Evolutionary conservation across 2,113 vertebrate genomes (phyloP), one percentile per base, ranked within the genome.

Genomic region (Loxodonta africana): DNA sequence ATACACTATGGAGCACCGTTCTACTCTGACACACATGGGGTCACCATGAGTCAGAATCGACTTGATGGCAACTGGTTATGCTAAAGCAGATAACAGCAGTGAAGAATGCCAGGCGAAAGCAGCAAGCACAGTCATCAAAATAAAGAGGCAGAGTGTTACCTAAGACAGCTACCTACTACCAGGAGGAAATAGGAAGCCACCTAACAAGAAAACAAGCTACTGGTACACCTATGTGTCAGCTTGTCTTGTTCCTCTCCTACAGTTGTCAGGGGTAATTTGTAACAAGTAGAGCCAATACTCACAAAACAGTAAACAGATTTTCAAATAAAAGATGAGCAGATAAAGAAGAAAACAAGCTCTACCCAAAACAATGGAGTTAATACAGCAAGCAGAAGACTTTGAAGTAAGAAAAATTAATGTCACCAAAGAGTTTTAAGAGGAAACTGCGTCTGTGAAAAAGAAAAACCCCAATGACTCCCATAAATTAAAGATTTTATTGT

Each of bases 331-430:
- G 67, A 90, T 18, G 30, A 91, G 8, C 80, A 89, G 62, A 73
- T 11, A 96, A 86, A 6, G 5, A 83, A 93, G 44, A 86, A 65
- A 83, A 93, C n/a, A 86, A 65, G 4, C 71, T 86, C 77, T 57
- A 20, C 17, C 63, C 30, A 25, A 53, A 11, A 44, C 85, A 90
- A 90, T 8, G 7, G 30, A 80, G 23, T 76, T 53, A 63, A 28
- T 63, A 88, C 5, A 44, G 30, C 65, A 91, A 86, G 67, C 7
- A 85, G 44, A 51, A n/a, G 28, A 76, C 30, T 46, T 60, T 80
- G 30, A 94, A 82, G 60, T 82, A 71, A 93, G 25, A 81, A 82
- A 76, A 95, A 91, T 83, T 83, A 87, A 71, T 94, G 6, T 62
- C 20, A 9, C 25, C 41, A 46, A 51, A 33, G 8, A 84, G 51